These are phyloP conservation scores for Selenia dentaria DNA, from an alignment of 2,888 invertebrate genomes.

Conservation along the genomic window DNA sequence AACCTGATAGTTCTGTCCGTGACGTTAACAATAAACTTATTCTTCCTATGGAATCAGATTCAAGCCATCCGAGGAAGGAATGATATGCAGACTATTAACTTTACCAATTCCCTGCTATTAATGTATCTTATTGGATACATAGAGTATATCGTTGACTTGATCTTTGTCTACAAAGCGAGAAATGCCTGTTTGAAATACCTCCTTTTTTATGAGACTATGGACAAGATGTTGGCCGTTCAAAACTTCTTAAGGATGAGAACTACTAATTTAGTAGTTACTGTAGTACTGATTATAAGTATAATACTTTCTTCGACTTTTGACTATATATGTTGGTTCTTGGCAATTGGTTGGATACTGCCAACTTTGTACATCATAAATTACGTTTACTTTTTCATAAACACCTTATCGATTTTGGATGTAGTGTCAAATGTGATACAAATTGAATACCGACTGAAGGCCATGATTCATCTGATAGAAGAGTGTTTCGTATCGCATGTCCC, in stretches of 20 bases:
- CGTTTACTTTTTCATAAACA: slow-evolving; percentile 34
- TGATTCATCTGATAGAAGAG: slow-evolving; percentile 17
- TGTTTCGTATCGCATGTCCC: slow-evolving; percentile 1
- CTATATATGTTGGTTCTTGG: slow-evolving; percentile 20
- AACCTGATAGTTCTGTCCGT: not conserved
- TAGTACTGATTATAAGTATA: slow-evolving; percentile 9
- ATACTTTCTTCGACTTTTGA: slow-evolving; percentile 15
- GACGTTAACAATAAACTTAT: not conserved
- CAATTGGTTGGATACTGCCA: slow-evolving; percentile 9
- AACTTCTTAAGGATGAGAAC: slow-evolving; percentile 32
- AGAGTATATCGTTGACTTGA: slow-evolving; percentile 36
- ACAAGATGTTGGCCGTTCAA: slow-evolving; percentile 30
- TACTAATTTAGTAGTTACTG: slow-evolving; percentile 10
- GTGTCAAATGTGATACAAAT: slow-evolving; percentile 37
- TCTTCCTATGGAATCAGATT: slow-evolving; percentile 4
- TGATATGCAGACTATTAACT: slow-evolving; percentile 9
- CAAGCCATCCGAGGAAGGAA: not conserved
- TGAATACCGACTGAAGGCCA: slow-evolving; percentile 31
- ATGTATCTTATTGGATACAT: slow-evolving; percentile 30
- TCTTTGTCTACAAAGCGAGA: slow-evolving; percentile 34
- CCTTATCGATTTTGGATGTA: slow-evolving; percentile 29
- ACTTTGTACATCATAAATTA: slow-evolving; percentile 32
- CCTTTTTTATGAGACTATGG: slow-evolving; percentile 33
- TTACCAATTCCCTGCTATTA: slow-evolving; percentile 28
- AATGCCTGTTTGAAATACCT: slow-evolving; percentile 30